A percentile compares a stretch with the other conserved stretches of the same genome.
These are phyloP conservation scores for Phaonia tiefii DNA, from an alignment of 2,888 invertebrate species.

Conservation along the genomic window DNA sequence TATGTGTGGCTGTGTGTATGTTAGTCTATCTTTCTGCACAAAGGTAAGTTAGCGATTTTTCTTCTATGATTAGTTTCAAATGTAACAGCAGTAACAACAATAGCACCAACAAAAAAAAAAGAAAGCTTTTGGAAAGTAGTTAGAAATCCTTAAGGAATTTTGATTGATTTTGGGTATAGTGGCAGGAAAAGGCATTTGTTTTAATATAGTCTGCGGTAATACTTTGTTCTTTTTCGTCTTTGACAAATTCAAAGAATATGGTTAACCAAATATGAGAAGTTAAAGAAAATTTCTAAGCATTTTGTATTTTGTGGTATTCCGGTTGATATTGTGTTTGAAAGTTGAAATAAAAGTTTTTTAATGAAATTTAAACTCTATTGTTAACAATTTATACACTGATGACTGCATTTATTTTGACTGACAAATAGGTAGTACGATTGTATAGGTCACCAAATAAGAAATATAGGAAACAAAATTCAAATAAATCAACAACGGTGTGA, in stretches of 20 bases:
- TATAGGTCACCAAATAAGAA: no score
- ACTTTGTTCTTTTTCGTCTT: conserved; percentile 7
- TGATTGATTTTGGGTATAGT: conserved; percentile 53
- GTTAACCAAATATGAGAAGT: conserved; percentile 56
- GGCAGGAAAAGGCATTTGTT: no score
- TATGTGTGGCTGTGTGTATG: no score
- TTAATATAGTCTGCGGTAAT: no score
- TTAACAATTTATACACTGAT: no score
- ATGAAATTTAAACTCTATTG: conserved; percentile 13
- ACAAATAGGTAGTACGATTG: no score
- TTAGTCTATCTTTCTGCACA: no score
- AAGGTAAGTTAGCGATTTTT: neutral
- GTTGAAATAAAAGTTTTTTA: conserved; percentile 33
- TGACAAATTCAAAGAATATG: conserved; percentile 38
- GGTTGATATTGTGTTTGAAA: neutral
- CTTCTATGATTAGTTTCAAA: conserved; percentile 44
- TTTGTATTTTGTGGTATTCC: neutral
- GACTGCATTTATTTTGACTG: no score
- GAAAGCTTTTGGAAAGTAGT: conserved; percentile 22
- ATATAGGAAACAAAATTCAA: no score
- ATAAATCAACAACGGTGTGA: no score
- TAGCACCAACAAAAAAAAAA: no score
- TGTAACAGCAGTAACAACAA: conserved; percentile 21
- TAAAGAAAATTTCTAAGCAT: conserved; percentile 31
- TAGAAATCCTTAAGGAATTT: conserved; percentile 50